A percentile compares a stretch with the other conserved stretches of the same genome.
Evolutionary conservation across 2,113 vertebrate species (phyloP).

Genomic region (Epinephelus moara): DNA sequence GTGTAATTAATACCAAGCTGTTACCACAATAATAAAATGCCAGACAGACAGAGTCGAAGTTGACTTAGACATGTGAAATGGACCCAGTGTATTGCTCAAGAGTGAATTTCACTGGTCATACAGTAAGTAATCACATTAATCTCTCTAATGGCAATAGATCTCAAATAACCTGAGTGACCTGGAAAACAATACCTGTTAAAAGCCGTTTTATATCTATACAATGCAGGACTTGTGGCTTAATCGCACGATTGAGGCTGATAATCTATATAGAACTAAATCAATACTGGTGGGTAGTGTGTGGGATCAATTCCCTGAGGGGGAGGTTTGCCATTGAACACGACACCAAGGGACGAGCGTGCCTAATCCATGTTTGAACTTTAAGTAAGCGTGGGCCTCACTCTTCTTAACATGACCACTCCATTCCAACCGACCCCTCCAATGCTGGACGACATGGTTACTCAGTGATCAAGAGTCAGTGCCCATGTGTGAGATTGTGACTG

Average conservation of each 20-base stretch:
- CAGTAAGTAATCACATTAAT: constrained; percentile 65
- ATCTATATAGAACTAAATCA: constrained; percentile 76
- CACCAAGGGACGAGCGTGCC: constrained; percentile 80
- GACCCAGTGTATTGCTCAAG: constrained; percentile 10
- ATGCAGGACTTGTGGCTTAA: constrained; percentile 48
- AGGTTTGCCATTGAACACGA: constrained; percentile 76
- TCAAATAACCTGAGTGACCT: constrained; percentile 60
- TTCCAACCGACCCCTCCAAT: constrained; percentile 48
- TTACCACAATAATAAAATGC: constrained; percentile 33
- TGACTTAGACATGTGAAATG: constrained; percentile 36
- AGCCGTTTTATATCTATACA: constrained; percentile 44
- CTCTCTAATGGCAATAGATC: constrained; percentile 62
- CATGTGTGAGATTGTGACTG: constrained; percentile 25
- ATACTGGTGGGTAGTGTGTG: constrained; percentile 56
- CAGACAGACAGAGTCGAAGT: constrained; percentile 16
- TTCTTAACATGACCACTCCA: constrained; percentile 65
- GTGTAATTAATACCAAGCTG: constrained; percentile 9
- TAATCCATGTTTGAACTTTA: constrained; percentile 81
- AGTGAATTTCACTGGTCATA: constrained; percentile 50
- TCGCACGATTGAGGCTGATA: constrained; percentile 67
- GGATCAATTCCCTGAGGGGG: constrained; percentile 75
- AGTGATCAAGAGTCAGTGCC: constrained; percentile 31
- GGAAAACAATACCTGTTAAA: constrained; percentile 72
- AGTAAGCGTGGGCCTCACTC: constrained; percentile 74
- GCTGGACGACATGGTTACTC: constrained; percentile 50